phyloP scores from a whole-genome alignment of 1,140 invertebrate species.

The Nephila pilipes region DNA sequence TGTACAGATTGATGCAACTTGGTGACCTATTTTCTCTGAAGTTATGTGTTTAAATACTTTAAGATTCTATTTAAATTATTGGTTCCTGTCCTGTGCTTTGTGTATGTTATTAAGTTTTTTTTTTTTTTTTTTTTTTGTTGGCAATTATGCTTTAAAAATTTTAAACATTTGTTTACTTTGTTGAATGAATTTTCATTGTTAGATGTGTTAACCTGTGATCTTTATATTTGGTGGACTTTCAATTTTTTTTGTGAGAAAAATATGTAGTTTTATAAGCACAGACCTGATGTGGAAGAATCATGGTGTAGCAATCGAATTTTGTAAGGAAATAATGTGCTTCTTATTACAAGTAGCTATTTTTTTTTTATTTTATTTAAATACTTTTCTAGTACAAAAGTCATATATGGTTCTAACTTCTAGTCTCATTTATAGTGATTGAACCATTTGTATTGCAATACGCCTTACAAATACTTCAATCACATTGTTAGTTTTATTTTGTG shows the following conservation, averaged over 20 bases:
- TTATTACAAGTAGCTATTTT: neutral
- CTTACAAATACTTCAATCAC: neutral
- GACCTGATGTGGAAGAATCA: constrained; percentile 13
- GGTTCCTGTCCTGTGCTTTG: neutral
- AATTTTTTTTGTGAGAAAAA: neutral
- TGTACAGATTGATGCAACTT: neutral
- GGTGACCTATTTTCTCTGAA: neutral
- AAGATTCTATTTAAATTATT: neutral
- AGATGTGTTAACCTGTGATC: constrained; percentile 37
- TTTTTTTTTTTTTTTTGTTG: neutral
- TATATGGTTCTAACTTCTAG: neutral
- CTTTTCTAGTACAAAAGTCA: neutral
- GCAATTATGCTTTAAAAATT: constrained; percentile 6
- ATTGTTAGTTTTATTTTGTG: constrained; percentile 6
- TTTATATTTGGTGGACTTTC: constrained; percentile 19
- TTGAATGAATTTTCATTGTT: constrained; percentile 29
- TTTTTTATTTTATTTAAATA: neutral
- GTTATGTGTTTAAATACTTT: neutral
- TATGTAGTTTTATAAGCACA: neutral
- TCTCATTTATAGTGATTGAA: neutral
- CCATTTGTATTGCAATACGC: neutral
- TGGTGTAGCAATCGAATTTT: constrained; percentile 11
- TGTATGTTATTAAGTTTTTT: neutral
- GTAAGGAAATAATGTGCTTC: neutral
- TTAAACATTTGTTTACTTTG: constrained; percentile 5